Conservation (phyloP, 2,888 invertebrate genomes). For the Philereme vetulata region DNA sequence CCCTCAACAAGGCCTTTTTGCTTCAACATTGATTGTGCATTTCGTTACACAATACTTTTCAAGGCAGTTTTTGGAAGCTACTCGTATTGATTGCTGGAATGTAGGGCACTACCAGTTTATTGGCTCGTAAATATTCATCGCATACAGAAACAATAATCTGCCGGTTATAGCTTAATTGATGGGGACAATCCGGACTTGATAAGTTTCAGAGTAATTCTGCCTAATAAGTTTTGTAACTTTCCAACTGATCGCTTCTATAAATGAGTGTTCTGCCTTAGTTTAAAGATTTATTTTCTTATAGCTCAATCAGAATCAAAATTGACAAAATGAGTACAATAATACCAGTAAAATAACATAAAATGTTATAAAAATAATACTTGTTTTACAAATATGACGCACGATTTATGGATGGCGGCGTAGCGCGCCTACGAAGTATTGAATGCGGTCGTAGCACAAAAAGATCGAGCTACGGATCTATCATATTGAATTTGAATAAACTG, state of each 20-base stretch:
- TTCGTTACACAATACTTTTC: conserved; percentile 43
- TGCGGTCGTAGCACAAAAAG: conserved; percentile 16
- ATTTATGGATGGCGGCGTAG: conserved; percentile 18
- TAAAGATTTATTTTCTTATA: background rate
- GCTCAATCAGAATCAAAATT: too few species aligned
- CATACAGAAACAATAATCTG: conserved; percentile 49
- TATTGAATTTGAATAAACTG: conserved; percentile 7
- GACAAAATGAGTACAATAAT: too few species aligned
- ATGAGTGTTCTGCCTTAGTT: conserved; percentile 3
- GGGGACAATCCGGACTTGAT: conserved; percentile 31
- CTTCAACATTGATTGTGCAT: background rate
- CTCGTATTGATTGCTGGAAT: conserved; percentile 65
- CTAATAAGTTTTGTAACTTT: conserved; percentile 10
- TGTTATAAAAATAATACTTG: background rate
- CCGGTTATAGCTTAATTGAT: conserved; percentile 42
- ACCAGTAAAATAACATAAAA: background rate
- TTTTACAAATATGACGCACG: conserved; percentile 9
- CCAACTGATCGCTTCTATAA: background rate
- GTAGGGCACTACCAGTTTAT: conserved; percentile 67
- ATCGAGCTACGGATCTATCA: conserved; percentile 10
- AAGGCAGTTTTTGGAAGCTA: conserved; percentile 56
- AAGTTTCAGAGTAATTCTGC: conserved; percentile 10
- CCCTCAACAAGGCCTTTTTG: conserved; percentile 4
- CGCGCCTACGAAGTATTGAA: conserved; percentile 26
- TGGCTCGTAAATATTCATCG: conserved; percentile 63